Percentiles rank a stretch among this genome's conserved stretches.
These are phyloP conservation scores for Pherbina coryleti DNA, from an alignment of 2,888 invertebrate genomes.

Conservation along the genomic window DNA sequence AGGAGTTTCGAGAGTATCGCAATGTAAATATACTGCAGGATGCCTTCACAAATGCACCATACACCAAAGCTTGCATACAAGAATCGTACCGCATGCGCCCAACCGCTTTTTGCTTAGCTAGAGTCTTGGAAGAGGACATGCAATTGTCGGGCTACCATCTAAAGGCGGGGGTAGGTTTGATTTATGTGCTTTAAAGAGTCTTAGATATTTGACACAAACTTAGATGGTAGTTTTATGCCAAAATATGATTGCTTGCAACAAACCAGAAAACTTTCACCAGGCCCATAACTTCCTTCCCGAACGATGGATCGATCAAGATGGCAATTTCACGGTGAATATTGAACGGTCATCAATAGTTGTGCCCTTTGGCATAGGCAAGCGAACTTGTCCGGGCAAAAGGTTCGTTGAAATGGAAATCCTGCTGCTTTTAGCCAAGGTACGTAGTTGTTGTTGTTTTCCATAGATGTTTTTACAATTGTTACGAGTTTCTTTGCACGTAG, in stretches of 20 bases:
- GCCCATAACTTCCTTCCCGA: slow-evolving; percentile 81
- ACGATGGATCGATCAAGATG: slow-evolving; percentile 76
- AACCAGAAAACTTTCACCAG: slow-evolving; percentile 80
- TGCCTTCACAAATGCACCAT: slow-evolving; percentile 77
- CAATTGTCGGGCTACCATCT: slow-evolving; percentile 78
- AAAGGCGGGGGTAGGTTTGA: slow-evolving; percentile 76
- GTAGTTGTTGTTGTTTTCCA: slow-evolving; percentile 28
- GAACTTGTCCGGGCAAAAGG: slow-evolving; percentile 88
- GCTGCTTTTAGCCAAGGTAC: slow-evolving; percentile 80
- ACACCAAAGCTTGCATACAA: slow-evolving; percentile 81
- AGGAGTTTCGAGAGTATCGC: slow-evolving; percentile 74
- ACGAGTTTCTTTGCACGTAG: slow-evolving; percentile 66
- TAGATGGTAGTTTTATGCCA: slow-evolving; percentile 85
- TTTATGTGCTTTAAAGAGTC: background rate
- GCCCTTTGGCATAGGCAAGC: slow-evolving; percentile 84
- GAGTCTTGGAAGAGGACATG: slow-evolving; percentile 81
- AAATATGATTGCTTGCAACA: slow-evolving; percentile 84
- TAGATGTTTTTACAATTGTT: background rate
- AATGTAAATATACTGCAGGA: slow-evolving; percentile 73
- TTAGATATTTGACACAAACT: slow-evolving; percentile 42
- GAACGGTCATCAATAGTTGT: slow-evolving; percentile 76
- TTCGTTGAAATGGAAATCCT: slow-evolving; percentile 85
- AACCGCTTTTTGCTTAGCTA: slow-evolving; percentile 83
- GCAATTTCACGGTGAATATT: slow-evolving; percentile 66
- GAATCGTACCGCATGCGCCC: slow-evolving; percentile 79